These are phyloP conservation scores for Gymnoscopelus braueri DNA, from an alignment of 2,797 vertebrate genomes.

Conservation along the genomic window DNA sequence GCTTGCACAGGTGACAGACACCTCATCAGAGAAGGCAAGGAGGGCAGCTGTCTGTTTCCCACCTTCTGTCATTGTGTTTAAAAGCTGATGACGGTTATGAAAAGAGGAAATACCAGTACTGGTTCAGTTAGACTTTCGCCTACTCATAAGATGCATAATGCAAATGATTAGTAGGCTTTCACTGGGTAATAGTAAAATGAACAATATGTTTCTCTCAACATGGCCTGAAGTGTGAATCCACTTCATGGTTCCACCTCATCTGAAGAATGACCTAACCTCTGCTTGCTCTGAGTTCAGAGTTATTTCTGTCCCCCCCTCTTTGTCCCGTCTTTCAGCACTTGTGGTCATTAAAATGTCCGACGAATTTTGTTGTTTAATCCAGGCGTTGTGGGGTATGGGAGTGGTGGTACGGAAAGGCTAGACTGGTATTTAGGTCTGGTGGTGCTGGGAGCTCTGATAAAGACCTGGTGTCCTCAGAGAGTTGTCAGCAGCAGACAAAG, in stretches of 20 bases:
- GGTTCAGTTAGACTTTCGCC: conserved; percentile 16
- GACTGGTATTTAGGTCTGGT: conserved; percentile 44
- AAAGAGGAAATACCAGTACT: conserved; percentile 29
- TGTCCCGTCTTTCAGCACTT: conserved; percentile 43
- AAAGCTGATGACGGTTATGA: conserved; percentile 8
- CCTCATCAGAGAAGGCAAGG: no score
- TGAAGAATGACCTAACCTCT: not conserved
- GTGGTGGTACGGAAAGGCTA: conserved; percentile 22
- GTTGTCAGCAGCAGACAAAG: conserved; percentile 35
- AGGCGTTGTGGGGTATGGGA: conserved; percentile 52
- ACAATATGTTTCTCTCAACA: not conserved
- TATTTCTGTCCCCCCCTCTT: conserved; percentile 45
- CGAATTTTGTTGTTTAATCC: conserved; percentile 36
- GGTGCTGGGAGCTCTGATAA: conserved; percentile 16
- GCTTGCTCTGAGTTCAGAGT: conserved; percentile 27
- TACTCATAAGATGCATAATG: no score
- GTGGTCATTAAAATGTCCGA: conserved; percentile 49
- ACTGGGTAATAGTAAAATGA: conserved; percentile 13
- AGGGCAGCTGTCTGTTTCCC: no score
- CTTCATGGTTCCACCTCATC: conserved; percentile 24
- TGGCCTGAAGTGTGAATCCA: conserved; percentile 11
- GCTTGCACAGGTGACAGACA: not conserved
- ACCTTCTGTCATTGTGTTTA: no score
- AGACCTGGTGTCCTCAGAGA: conserved; percentile 16
- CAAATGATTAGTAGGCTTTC: not conserved